Evolutionary conservation across 2,113 vertebrate genomes (phyloP).

Genomic region (Willisornis vidua): DNA sequence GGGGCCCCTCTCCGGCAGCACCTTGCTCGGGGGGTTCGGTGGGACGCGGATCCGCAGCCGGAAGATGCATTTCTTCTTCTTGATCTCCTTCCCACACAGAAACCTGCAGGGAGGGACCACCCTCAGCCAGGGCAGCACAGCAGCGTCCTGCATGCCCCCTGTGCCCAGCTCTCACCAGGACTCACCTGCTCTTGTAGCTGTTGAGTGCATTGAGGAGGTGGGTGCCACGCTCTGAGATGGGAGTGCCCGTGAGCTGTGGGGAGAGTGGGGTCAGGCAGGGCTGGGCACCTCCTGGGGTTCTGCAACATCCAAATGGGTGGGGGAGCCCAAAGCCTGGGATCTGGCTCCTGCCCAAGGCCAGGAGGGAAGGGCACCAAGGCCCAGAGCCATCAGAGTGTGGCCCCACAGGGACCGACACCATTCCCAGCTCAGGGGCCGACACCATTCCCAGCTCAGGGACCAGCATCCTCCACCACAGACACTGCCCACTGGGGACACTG

Average conservation of each 20-base stretch:
- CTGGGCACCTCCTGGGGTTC: not conserved
- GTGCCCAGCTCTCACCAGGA: rapidly evolving
- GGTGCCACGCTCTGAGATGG: conserved; percentile 82
- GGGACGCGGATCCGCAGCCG: conserved; percentile 91
- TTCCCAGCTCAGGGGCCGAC: no score
- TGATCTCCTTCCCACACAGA: conserved; percentile 95
- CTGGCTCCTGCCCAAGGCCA: not conserved
- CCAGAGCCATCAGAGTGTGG: not conserved
- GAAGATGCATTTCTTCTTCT: conserved; percentile 97
- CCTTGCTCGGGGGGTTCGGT: conserved; percentile 88
- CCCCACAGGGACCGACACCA: not conserved
- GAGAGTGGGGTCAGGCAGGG: not conserved
- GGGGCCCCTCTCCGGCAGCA: conserved; percentile 84
- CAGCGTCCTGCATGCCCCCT: rapidly evolving
- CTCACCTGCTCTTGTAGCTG: conserved; percentile 97
- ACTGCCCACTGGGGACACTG: not conserved
- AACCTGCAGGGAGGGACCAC: conserved; percentile 77
- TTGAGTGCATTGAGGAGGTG: conserved; percentile 91
- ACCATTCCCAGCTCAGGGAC: not conserved
- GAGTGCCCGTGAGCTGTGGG: conserved; percentile 86
- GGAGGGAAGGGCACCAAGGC: not conserved
- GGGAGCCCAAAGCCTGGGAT: conserved; percentile 12
- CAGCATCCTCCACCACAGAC: not conserved
- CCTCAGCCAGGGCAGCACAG: rapidly evolving
- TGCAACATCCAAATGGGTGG: not conserved